Evolutionary conservation across 2,797 vertebrate species (phyloP).

Genomic region (Semaprochilodus insignis): DNA sequence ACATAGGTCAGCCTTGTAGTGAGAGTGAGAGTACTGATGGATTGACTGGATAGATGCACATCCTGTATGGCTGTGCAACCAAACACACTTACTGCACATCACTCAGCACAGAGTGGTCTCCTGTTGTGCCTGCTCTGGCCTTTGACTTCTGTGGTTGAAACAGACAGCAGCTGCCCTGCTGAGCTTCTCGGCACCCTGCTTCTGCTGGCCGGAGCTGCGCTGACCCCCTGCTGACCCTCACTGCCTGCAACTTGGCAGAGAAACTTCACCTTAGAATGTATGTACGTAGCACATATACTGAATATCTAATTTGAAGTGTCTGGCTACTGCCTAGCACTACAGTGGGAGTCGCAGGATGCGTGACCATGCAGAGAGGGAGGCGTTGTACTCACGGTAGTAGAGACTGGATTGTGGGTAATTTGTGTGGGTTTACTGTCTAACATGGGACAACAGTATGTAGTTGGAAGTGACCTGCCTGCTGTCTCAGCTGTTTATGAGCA

Average conservation of each 20-base stretch:
- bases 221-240: conserved; percentile 53
- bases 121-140: conserved; percentile 51
- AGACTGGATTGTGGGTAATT: no score
- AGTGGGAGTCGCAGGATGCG: no score
- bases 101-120: conserved; percentile 48
- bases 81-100: conserved; percentile 53
- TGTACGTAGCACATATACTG: background rate
- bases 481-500: no score
- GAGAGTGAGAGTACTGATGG: conserved; percentile 15
- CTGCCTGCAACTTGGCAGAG: conserved; percentile 21
- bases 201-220: conserved; percentile 43
- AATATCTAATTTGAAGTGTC: no score
- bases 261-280: conserved; percentile 16
- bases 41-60: conserved; percentile 32
- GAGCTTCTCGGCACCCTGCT: conserved; percentile 8
- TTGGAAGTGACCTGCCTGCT: no score
- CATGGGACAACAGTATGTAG: no score
- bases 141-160: conserved; percentile 52
- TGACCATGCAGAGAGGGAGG: no score
- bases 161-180: conserved; percentile 54
- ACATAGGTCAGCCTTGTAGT: background rate
- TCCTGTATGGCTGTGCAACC: conserved; percentile 42
- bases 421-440: no score
- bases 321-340: no score
- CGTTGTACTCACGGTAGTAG: no score